Base-by-base conservation (phyloP, 1,140 invertebrate species). In the Oppia nitens region DNA sequence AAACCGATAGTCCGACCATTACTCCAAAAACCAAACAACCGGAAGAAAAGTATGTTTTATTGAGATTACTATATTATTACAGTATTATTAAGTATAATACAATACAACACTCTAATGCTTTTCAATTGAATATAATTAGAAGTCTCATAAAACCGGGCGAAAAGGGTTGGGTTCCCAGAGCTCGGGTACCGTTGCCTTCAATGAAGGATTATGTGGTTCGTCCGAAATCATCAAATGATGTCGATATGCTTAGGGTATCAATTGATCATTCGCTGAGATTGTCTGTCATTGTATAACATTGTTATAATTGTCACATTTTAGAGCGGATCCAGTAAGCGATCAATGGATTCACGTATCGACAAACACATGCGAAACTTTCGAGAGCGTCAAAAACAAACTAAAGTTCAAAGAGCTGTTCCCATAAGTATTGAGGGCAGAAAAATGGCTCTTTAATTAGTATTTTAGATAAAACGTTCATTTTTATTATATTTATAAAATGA, bases 361-460 rank as follows among this genome's bases (percentile, higher is more conserved):
- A 87, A 86, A 66, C 89, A 94, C 66, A 83, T 90, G 76, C 84
- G 91, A 67, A 81, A 81, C 64, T 90, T 91, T 68, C 78, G 87
- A 20, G 90, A 94, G 68, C 81, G 77, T 61, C 93, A 92, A 73
- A 79, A 85, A 40, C 73, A 82, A 64, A 81, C 81, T 67, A 81
- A 86, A 68, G 75, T 80, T 14, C 79, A 82, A 63, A 76, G 87
- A 67, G 90, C 90, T 54, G 86, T 95, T 49, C 80, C 82, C 66
- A 95, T 96, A 67, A 94, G 90, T 60, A 92, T 96, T 64, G 92
- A 96, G 75, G 92, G 92, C 20, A 75, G 89, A 64, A 93, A 92
- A 76, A 94, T 96, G 89, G 79, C 86, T 55, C 76, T 94, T 57
- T 92, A 68, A 64, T 49, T 6, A 54, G 4, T 47, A 28, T 60